Percentiles rank a stretch among this genome's conserved stretches.
Evolutionary conservation across 1,140 invertebrate species (phyloP).

Genomic region (Teleogryllus occipitalis): DNA sequence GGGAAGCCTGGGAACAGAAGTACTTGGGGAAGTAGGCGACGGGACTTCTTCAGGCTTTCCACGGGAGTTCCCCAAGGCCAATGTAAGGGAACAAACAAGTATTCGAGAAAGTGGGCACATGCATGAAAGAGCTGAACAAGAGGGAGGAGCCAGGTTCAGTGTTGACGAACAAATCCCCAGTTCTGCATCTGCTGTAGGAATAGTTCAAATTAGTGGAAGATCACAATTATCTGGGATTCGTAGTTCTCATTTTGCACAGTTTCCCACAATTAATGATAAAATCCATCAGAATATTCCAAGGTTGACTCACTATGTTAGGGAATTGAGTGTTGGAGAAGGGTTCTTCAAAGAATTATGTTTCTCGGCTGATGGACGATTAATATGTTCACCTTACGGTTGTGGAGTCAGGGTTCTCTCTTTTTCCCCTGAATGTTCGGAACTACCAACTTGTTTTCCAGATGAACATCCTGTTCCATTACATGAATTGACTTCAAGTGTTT

Average conservation of each 20-base stretch:
- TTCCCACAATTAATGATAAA: neutral
- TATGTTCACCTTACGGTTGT: constrained; percentile 81
- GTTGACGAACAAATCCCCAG: neutral
- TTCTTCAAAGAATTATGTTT: constrained; percentile 86
- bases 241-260: neutral
- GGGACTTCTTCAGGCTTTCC: constrained; percentile 44
- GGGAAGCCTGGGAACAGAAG: neutral
- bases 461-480: constrained; percentile 41
- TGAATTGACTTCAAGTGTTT: constrained; percentile 59
- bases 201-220: neutral
- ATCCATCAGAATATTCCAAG: constrained; percentile 64
- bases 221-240: neutral
- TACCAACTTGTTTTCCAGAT: constrained; percentile 57
- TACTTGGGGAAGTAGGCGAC: constrained; percentile 6
- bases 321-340: constrained; percentile 81
- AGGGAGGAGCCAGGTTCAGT: neutral
- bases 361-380: constrained; percentile 75
- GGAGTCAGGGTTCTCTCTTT: constrained; percentile 77
- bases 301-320: constrained; percentile 75
- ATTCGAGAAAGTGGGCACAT: constrained; percentile 41
- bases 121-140: neutral
- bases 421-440: constrained; percentile 64
- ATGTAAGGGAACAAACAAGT: constrained; percentile 48
- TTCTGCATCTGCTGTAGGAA: neutral
- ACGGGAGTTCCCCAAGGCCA: constrained; percentile 56